These are phyloP conservation scores for Coecobrya sp. DNA, from an alignment of 2,888 invertebrate species.

Conservation along the genomic window DNA sequence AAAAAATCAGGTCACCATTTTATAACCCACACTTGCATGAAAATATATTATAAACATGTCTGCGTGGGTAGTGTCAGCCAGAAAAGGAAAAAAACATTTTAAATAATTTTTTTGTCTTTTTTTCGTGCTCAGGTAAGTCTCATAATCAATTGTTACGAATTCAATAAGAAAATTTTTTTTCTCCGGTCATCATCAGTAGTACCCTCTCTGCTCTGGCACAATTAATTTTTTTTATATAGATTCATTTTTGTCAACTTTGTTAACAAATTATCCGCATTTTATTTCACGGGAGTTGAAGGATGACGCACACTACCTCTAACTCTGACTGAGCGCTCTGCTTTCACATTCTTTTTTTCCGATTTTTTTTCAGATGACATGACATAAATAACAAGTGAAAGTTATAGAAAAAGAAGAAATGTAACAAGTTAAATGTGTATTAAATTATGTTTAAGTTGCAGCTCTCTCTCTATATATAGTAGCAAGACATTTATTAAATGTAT, in stretches of 20 bases:
- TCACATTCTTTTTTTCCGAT: constrained; percentile 4
- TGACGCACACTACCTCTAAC: neutral
- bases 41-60: neutral
- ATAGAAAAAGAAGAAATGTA: constrained; percentile 9
- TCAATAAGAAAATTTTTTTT: constrained; percentile 22
- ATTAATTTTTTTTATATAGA: neutral
- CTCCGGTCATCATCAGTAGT: neutral
- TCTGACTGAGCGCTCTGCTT: constrained; percentile 6
- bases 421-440: constrained; percentile 1
- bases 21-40: constrained; percentile 7
- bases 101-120: neutral
- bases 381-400: constrained; percentile 49
- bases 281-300: neutral
- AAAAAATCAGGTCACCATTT: constrained; percentile 50
- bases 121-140: neutral
- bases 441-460: constrained; percentile 19
- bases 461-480: constrained; percentile 49
- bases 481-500: constrained; percentile 6
- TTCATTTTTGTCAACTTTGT: too few species aligned
- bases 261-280: too few species aligned
- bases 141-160: constrained; percentile 5
- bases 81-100: neutral
- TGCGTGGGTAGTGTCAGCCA: neutral
- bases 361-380: constrained; percentile 25
- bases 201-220: neutral